Conservation (phyloP, 2,113 vertebrate species). For the Cephalopholis sonnerati region DNA sequence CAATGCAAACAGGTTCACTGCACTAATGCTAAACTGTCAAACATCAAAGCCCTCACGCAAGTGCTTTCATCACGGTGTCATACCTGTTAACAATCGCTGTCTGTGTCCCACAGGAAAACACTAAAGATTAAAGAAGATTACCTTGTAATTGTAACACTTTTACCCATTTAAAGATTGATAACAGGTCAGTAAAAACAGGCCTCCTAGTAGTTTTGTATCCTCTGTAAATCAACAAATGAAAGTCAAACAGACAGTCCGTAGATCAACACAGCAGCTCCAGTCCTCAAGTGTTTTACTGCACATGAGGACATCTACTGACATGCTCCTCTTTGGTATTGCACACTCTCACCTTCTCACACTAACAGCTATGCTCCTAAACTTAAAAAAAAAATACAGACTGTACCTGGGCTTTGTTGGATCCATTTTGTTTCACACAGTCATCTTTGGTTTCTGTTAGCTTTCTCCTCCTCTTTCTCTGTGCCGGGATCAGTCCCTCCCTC, state of each 20-base stretch:
- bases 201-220: background rate
- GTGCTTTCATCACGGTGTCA: constrained; percentile 45
- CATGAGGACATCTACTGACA: background rate
- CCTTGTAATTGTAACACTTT: background rate
- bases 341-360: background rate
- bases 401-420: constrained; percentile 79
- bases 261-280: constrained; percentile 11
- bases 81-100: constrained; percentile 39
- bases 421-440: constrained; percentile 78
- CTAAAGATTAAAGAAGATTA: background rate
- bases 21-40: constrained; percentile 16
- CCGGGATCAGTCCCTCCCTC: constrained; percentile 56
- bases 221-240: constrained; percentile 23
- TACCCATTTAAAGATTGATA: background rate
- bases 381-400: constrained; percentile 31
- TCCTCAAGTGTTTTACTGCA: background rate
- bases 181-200: background rate
- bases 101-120: background rate
- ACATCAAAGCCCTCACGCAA: constrained; percentile 41
- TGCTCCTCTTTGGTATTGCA: background rate
- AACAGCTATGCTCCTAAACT: background rate
- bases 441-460: constrained; percentile 71
- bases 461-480: constrained; percentile 60
- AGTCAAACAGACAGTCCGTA: background rate
- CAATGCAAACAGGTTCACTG: background rate